Evolutionary conservation across 2,113 vertebrate species (phyloP).

Genomic region (Empidonax alnorum): DNA sequence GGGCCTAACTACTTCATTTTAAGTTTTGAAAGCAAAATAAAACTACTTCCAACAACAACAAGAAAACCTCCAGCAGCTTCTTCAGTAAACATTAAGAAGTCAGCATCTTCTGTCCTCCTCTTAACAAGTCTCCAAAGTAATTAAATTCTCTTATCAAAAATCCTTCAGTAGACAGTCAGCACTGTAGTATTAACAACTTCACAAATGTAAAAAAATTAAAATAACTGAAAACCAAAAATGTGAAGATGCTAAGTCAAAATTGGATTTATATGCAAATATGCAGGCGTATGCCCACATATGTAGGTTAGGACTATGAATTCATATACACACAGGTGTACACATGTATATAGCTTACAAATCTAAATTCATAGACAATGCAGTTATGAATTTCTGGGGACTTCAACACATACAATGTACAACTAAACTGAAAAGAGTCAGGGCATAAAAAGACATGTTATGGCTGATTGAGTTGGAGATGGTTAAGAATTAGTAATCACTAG

Average conservation of each 20-base stretch:
- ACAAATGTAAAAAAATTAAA: not conserved
- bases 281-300: rapidly evolving
- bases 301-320: not conserved
- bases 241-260: not conserved
- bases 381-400: not conserved
- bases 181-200: not conserved
- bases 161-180: not conserved
- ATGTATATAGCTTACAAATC: not conserved
- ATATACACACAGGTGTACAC: not conserved
- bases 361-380: not conserved
- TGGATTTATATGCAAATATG: not conserved
- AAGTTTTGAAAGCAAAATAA: not conserved
- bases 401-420: not conserved
- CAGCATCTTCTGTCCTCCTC: not conserved
- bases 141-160: not conserved
- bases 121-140: not conserved
- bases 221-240: not conserved
- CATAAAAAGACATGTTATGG: constrained; percentile 8
- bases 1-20: not conserved
- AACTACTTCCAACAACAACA: not conserved
- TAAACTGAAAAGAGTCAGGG: not conserved
- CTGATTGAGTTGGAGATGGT: not conserved
- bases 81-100: not conserved
- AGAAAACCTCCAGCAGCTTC: not conserved
- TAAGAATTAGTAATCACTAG: not conserved